These are phyloP conservation scores for Ictidomys tridecemlineatus DNA, from an alignment of 2,113 vertebrate species.

Conservation along the genomic window DNA sequence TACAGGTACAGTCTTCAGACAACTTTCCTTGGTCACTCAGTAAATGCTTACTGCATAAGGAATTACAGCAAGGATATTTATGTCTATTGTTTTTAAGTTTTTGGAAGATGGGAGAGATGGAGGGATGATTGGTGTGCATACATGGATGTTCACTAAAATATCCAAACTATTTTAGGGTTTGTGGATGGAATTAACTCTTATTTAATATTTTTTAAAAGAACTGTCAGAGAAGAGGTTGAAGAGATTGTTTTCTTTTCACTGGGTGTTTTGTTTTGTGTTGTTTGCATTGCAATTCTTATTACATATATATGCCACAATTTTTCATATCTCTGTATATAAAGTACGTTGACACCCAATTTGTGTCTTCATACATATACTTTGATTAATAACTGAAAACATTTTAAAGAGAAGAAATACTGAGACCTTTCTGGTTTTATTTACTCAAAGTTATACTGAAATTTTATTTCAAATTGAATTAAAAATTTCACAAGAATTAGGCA, in stretches of 20 bases:
- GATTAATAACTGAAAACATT: too few relatives aligned
- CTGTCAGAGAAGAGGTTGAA: background rate
- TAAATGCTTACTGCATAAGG: background rate
- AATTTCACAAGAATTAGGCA: background rate
- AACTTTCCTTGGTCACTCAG: background rate
- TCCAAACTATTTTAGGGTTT: background rate
- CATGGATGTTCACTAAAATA: background rate
- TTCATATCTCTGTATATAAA: too few relatives aligned
- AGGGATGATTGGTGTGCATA: background rate
- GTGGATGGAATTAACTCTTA: background rate
- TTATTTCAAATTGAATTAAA: slow-evolving; percentile 1
- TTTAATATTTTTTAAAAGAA: background rate
- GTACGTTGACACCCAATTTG: too few relatives aligned
- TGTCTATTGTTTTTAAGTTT: background rate
- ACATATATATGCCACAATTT: too few relatives aligned
- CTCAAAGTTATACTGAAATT: background rate
- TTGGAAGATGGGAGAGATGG: background rate
- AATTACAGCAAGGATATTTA: background rate
- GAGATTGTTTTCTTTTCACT: background rate
- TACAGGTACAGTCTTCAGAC: background rate
- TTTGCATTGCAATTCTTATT: too few relatives aligned
- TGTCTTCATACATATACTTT: too few relatives aligned
- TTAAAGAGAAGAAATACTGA: slow-evolving; percentile 23
- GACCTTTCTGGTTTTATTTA: background rate
- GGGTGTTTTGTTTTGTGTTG: too few relatives aligned